Evolutionary conservation across 2,797 vertebrate genomes (phyloP), one percentile per base, ranked within the genome.

Genomic region (Ctenochaetus hawaiiensis): DNA sequence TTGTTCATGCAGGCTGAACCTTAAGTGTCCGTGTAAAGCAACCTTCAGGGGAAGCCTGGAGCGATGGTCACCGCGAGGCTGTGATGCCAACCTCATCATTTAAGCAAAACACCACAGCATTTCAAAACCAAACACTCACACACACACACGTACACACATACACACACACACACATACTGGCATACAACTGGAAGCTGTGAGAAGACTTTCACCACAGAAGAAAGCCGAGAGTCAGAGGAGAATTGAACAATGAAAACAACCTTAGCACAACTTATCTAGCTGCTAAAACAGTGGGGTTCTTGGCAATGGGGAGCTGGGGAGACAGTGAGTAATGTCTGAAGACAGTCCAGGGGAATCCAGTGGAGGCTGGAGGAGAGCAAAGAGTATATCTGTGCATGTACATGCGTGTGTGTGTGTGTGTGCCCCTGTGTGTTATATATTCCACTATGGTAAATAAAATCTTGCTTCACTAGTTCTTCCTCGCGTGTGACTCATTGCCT

Each of bases 261-360:
- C 80, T 66, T 39, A 67, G 78, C 80, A 82, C 16, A 37, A 69
- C 78, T 82, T 80, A 74, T 85, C 72, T 89, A 88, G 84, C 89
- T 91, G 91, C 68, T 89, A 56, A 81, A 75, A 82, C 87, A 75
- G 73, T 56, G 68, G 73, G 74, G 61, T 45, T 77, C 51, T 52
- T 68, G 80, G 82, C 78, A 77, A 72, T 82, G 52, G 81, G 66
- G 74, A 87, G 77, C 53, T 44, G 34, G n/a, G 47, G 67, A 91
- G 88, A 89, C 85, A 87, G 62, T 88, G 89, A 91, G 80, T 84
- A 86, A 92, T 89, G 83, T 90, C 86, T 89, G 82, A 84, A 72
- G 80, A 84, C 63, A 45, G 86, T 91, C 80, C 80, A n/a, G 62
- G 39, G 86, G 79, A 77, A 90, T 74, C 23, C 20, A 75, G 49